Conservation (phyloP, 2,888 invertebrate species). For the Drosophila robusta region DNA sequence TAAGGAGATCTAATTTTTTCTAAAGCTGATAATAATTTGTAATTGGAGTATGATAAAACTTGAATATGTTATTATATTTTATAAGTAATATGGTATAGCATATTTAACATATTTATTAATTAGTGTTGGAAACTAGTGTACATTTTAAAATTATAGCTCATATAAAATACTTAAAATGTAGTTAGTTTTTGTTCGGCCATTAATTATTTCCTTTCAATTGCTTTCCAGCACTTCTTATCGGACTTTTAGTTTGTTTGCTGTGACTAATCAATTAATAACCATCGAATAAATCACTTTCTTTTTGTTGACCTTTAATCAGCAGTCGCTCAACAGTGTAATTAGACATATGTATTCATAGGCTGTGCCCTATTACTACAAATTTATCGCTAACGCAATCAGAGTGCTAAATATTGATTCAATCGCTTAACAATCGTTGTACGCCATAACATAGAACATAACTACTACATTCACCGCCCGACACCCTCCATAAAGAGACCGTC, state of each 20-base stretch:
- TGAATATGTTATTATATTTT: no score
- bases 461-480: not conserved
- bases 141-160: no score
- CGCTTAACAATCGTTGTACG: slow-evolving; percentile 36
- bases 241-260: no score
- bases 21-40: not conserved
- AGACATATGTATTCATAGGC: slow-evolving; percentile 5
- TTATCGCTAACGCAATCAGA: slow-evolving; percentile 28
- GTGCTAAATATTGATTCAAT: slow-evolving; percentile 32
- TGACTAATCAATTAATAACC: not conserved
- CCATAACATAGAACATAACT: slow-evolving; percentile 4
- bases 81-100: no score
- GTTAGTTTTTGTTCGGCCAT: not conserved
- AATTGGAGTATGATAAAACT: not conserved
- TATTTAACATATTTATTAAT: not conserved
- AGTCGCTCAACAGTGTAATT: slow-evolving; percentile 19
- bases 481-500: not conserved
- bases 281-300: slow-evolving; percentile 22
- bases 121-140: no score
- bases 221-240: not conserved
- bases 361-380: slow-evolving; percentile 19
- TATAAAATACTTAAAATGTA: not conserved
- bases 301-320: slow-evolving; percentile 9
- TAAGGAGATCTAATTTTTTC: not conserved
- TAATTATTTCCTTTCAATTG: not conserved